phyloP scores from a whole-genome alignment of 2,888 invertebrate genomes.

The Apamea crenata region DNA sequence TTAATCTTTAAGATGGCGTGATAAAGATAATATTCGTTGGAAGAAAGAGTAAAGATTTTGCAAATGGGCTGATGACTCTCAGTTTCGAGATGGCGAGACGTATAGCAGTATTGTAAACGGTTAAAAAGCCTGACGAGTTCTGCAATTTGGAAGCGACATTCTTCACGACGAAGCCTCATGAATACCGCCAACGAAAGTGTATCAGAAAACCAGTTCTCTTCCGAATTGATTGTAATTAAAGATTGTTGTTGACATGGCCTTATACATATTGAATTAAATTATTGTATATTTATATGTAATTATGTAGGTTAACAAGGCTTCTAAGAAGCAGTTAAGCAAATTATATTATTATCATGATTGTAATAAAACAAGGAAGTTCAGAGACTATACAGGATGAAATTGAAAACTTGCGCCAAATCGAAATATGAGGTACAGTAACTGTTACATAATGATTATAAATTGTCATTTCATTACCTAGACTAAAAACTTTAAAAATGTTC shows the following conservation, averaged over 20 bases:
- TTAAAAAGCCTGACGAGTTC: slow-evolving; percentile 71
- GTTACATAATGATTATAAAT: too few relatives aligned
- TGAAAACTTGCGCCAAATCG: background rate
- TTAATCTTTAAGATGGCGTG: slow-evolving; percentile 10
- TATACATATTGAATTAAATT: background rate
- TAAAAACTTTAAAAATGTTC: background rate
- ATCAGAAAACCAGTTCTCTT: slow-evolving; percentile 69
- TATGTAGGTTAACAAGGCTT: slow-evolving; percentile 17
- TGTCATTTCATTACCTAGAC: too few relatives aligned
- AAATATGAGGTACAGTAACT: background rate
- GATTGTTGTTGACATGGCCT: background rate
- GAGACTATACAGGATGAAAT: background rate
- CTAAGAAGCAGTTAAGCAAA: slow-evolving; percentile 9
- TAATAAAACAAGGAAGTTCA: slow-evolving; percentile 21
- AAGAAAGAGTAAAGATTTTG: slow-evolving; percentile 5
- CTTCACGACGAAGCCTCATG: slow-evolving; percentile 71
- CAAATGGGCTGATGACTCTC: slow-evolving; percentile 70
- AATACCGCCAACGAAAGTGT: slow-evolving; percentile 79
- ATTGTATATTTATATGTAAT: slow-evolving; percentile 13
- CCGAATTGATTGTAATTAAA: slow-evolving; percentile 47
- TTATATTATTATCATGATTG: slow-evolving; percentile 17
- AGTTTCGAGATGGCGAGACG: slow-evolving; percentile 69
- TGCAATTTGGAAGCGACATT: slow-evolving; percentile 79
- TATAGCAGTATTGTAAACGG: slow-evolving; percentile 68
- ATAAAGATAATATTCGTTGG: slow-evolving; percentile 15